A percentile compares a stretch with the other conserved stretches of the same genome.
Evolutionary conservation across 1,140 invertebrate species (phyloP).

Genomic region (Holcopasites calliopsidis): DNA sequence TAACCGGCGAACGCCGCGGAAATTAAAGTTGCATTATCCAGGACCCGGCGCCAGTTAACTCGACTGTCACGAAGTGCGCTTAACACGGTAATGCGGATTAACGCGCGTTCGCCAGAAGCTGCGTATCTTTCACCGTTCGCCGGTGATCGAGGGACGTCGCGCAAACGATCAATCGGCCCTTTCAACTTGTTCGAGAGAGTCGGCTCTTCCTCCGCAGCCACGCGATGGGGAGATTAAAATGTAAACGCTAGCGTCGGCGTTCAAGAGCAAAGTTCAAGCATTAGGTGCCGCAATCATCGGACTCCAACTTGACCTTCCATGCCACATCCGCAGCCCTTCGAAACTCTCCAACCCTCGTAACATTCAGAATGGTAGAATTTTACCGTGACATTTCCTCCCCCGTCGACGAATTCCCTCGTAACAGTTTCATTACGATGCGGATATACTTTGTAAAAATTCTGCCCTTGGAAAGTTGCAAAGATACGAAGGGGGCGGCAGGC

Average conservation of each 20-base stretch:
- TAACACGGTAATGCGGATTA: constrained; percentile 63
- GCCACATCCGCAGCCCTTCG: too few relatives aligned
- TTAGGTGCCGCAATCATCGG: neutral
- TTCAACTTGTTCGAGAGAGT: neutral
- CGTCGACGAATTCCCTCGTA: neutral
- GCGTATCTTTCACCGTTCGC: constrained; percentile 20
- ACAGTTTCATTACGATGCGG: neutral
- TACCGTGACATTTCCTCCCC: neutral
- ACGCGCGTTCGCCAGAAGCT: constrained; percentile 48
- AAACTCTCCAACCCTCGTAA: neutral
- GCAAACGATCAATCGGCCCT: neutral
- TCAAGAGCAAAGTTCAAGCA: neutral
- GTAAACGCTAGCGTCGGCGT: neutral
- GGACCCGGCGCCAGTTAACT: constrained; percentile 55
- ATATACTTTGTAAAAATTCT: too few relatives aligned
- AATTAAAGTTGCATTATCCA: constrained; percentile 51
- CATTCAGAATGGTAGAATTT: neutral
- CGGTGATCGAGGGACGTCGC: neutral
- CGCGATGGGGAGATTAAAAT: too few relatives aligned
- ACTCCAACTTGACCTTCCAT: neutral
- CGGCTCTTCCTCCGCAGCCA: too few relatives aligned
- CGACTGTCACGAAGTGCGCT: constrained; percentile 60
- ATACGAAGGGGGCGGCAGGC: too few relatives aligned
- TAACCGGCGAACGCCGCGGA: constrained; percentile 34
- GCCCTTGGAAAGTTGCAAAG: neutral